These are phyloP conservation scores for Stenichneumon culpator DNA, from an alignment of 2,888 invertebrate species.

Conservation along the genomic window DNA sequence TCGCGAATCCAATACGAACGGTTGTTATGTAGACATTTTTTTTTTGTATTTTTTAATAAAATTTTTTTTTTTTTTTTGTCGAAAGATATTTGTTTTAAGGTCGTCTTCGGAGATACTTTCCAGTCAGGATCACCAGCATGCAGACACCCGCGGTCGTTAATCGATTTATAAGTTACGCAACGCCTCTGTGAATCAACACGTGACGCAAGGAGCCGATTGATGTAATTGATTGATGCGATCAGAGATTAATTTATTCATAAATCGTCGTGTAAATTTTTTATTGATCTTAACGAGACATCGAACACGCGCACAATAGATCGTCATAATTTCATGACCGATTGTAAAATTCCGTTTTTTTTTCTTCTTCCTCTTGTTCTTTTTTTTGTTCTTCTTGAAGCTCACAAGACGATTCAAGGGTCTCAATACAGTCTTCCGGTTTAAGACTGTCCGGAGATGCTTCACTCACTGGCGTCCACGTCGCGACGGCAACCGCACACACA, in stretches of 20 bases:
- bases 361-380: neutral
- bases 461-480: slow-evolving; percentile 12
- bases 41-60: too few species aligned
- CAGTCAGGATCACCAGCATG: neutral
- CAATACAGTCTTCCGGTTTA: slow-evolving; percentile 19
- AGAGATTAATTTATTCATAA: slow-evolving; percentile 13
- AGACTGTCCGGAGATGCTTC: slow-evolving; percentile 39
- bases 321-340: neutral
- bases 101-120: neutral
- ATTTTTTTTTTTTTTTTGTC: too few species aligned
- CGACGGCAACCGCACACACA: slow-evolving; percentile 26
- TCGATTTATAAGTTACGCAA: slow-evolving; percentile 21
- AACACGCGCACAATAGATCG: neutral
- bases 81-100: neutral
- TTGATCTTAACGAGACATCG: slow-evolving; percentile 5
- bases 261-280: neutral
- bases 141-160: neutral
- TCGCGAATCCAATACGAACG: neutral
- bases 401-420: slow-evolving; percentile 5
- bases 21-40: neutral
- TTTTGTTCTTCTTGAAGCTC: neutral
- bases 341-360: neutral
- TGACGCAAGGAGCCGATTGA: neutral
- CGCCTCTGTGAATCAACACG: slow-evolving; percentile 12
- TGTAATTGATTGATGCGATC: slow-evolving; percentile 18